Evolutionary conservation across 2,888 invertebrate species (phyloP).

Genomic region (Teleogryllus oceanicus): DNA sequence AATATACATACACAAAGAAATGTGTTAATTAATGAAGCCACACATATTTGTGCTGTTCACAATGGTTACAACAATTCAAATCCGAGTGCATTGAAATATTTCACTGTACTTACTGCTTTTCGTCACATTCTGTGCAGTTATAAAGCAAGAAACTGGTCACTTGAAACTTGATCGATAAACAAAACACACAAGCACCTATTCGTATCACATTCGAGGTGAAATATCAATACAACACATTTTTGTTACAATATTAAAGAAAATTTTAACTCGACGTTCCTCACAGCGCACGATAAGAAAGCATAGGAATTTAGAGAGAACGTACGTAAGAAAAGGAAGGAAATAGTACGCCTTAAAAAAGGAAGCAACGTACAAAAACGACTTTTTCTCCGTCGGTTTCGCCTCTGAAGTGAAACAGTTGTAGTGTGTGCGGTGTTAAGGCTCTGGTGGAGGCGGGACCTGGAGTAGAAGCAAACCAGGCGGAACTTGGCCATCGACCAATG

Average conservation of each 20-base stretch:
- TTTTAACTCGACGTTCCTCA: not conserved
- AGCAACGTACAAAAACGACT: slow-evolving; percentile 11
- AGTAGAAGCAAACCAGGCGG: slow-evolving; percentile 36
- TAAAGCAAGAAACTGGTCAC: not conserved
- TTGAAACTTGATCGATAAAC: not conserved
- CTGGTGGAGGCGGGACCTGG: slow-evolving; percentile 21
- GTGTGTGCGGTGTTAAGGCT: not conserved
- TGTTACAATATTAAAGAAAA: not conserved
- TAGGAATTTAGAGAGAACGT: slow-evolving; percentile 7
- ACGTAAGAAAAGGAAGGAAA: slow-evolving; percentile 18
- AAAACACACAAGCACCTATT: not conserved
- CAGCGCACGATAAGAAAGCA: not conserved
- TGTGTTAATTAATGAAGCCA: too few relatives aligned
- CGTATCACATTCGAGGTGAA: not conserved
- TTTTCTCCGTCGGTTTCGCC: slow-evolving; percentile 18
- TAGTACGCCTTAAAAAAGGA: slow-evolving; percentile 12
- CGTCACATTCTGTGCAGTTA: not conserved
- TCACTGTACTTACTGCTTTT: not conserved
- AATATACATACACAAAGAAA: too few relatives aligned
- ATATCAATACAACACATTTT: not conserved
- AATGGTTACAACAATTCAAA: too few relatives aligned
- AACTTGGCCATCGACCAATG: slow-evolving; percentile 34
- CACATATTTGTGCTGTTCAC: too few relatives aligned
- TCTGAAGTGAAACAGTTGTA: slow-evolving; percentile 18
- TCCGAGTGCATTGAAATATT: too few relatives aligned